These are phyloP conservation scores for Andinoacara biseriatus DNA, from an alignment of 2,113 vertebrate genomes.

Conservation along the genomic window DNA sequence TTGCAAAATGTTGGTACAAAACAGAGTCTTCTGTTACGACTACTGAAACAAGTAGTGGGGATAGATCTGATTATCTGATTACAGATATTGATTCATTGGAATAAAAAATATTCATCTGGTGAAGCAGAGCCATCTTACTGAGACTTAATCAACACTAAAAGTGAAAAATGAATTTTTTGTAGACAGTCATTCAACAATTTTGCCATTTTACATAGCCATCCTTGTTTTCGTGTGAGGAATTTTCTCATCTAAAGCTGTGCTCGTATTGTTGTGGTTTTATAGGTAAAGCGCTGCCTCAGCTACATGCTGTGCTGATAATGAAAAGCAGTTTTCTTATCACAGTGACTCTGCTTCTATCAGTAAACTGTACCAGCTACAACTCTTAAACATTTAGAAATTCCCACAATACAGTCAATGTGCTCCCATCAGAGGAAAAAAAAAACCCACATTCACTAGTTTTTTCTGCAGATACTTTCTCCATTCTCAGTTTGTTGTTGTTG, in stretches of 20 bases:
- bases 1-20: background rate
- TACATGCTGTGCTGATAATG: constrained; percentile 35
- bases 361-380: constrained; percentile 26
- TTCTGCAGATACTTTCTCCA: constrained; percentile 10
- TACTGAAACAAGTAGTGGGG: background rate
- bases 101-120: background rate
- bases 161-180: background rate
- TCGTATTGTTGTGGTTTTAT: background rate
- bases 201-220: background rate
- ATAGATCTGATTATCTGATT: background rate
- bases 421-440: background rate
- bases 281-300: constrained; percentile 30
- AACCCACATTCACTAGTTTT: constrained; percentile 1
- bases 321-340: constrained; percentile 44
- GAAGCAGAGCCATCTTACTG: background rate
- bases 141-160: background rate
- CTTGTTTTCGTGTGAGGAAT: background rate
- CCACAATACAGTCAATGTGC: constrained; percentile 7
- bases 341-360: constrained; percentile 26
- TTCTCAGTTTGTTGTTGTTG: constrained; percentile 37
- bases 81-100: background rate
- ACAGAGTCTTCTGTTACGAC: background rate
- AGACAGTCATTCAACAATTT: background rate
- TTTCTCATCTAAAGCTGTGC: background rate
- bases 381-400: constrained; percentile 32